A percentile compares a stretch with the other conserved stretches of the same genome.
These are phyloP conservation scores for Trichoplusia ni DNA, from an alignment of 1,140 invertebrate genomes.

Conservation along the genomic window DNA sequence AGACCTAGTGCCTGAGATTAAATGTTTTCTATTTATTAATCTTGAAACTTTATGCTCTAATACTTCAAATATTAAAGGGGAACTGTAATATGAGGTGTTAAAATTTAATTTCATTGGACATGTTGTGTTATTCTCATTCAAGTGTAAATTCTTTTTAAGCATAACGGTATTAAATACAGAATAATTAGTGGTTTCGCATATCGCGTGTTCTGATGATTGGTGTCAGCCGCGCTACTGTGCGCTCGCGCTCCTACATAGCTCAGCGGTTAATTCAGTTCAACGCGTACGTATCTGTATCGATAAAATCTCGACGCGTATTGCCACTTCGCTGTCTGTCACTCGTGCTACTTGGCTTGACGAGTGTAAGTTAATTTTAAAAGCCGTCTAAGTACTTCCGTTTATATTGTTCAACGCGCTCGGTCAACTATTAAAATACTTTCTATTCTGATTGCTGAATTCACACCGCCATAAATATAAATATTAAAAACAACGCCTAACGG, in stretches of 20 bases:
- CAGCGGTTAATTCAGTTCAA: slow-evolving; percentile 42
- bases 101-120: slow-evolving; percentile 15
- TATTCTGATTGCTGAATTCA: slow-evolving; percentile 41
- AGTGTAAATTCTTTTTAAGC: neutral
- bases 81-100: slow-evolving; percentile 9
- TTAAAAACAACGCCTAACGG: slow-evolving; percentile 49
- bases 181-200: slow-evolving; percentile 49
- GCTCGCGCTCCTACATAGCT: slow-evolving; percentile 11
- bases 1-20: too few species aligned
- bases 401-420: slow-evolving; percentile 29
- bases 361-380: slow-evolving; percentile 42
- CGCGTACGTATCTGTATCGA: slow-evolving; percentile 47
- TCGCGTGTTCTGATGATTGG: slow-evolving; percentile 40
- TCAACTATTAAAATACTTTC: slow-evolving; percentile 17
- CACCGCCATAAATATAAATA: slow-evolving; percentile 51
- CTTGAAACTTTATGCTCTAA: too few species aligned
- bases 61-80: neutral
- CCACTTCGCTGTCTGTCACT: slow-evolving; percentile 51
- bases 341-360: slow-evolving; percentile 38
- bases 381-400: slow-evolving; percentile 41
- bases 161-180: slow-evolving; percentile 46
- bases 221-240: slow-evolving; percentile 49
- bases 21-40: too few species aligned
- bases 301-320: slow-evolving; percentile 55
- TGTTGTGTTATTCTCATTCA: slow-evolving; percentile 18